A percentile compares a stretch with the other conserved stretches of the same genome.
These are phyloP conservation scores for Eublepharis macularius DNA, from an alignment of 2,113 vertebrate species.

Conservation along the genomic window DNA sequence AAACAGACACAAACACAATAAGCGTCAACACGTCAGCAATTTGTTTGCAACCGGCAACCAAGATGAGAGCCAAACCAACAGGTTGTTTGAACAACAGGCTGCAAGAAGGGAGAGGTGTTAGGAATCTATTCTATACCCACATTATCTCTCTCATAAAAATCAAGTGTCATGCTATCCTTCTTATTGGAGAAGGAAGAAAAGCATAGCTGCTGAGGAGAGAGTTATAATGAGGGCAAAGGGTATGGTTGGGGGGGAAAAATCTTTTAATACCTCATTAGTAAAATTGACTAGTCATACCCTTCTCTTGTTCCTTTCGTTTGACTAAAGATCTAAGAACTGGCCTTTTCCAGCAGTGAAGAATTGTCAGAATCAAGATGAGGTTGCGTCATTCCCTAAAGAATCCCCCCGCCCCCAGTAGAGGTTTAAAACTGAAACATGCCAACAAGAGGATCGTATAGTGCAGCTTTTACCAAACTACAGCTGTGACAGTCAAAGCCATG, in stretches of 20 bases:
- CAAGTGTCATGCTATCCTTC: constrained; percentile 42
- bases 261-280: constrained; percentile 75
- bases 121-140: constrained; percentile 55
- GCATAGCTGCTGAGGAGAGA: constrained; percentile 55
- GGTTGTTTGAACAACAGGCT: background rate
- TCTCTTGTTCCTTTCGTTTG: constrained; percentile 49
- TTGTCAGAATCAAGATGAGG: constrained; percentile 36
- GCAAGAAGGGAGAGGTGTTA: constrained; percentile 14
- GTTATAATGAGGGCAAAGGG: constrained; percentile 74
- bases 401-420: background rate
- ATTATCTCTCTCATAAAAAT: constrained; percentile 70
- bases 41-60: too few species aligned
- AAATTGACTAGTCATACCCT: constrained; percentile 63
- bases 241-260: constrained; percentile 55
- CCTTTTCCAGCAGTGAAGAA: constrained; percentile 34
- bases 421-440: background rate
- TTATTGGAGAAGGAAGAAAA: constrained; percentile 66
- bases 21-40: too few species aligned
- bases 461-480: background rate
- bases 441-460: background rate
- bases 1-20: too few species aligned
- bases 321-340: constrained; percentile 60
- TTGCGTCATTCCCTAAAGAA: constrained; percentile 8
- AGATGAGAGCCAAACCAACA: too few species aligned
- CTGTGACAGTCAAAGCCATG: too few species aligned